Percentiles rank a stretch among this genome's conserved stretches.
Evolutionary conservation across 1,140 invertebrate genomes (phyloP).

Genomic region (Bicyclus anynana): DNA sequence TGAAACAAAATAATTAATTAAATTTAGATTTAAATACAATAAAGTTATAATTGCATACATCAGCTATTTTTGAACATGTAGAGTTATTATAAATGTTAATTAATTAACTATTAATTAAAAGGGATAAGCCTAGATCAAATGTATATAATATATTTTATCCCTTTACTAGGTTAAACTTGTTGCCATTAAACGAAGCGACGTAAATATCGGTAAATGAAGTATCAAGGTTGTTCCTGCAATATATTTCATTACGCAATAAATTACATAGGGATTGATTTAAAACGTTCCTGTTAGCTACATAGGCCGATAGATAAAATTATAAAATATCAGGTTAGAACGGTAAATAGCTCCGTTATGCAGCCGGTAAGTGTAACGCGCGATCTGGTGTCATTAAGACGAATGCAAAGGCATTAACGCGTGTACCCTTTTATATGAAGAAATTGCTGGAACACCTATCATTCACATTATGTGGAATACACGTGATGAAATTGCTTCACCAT

Average conservation of each 20-base stretch:
- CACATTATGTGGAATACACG: conserved; percentile 7
- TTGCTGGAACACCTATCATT: conserved; percentile 10
- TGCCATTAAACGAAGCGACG: neutral
- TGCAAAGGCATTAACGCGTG: conserved; percentile 19
- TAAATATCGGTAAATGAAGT: neutral
- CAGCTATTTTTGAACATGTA: too few species aligned
- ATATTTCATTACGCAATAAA: conserved; percentile 10
- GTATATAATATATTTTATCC: too few species aligned
- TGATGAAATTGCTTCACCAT: conserved; percentile 13
- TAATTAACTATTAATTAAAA: too few species aligned
- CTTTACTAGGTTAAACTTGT: neutral
- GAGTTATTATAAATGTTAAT: too few species aligned
- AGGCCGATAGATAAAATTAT: conserved; percentile 43
- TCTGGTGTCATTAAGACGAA: conserved; percentile 47
- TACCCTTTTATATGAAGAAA: conserved; percentile 17
- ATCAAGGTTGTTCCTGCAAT: conserved; percentile 16
- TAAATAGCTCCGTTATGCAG: conserved; percentile 52
- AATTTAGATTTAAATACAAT: too few species aligned
- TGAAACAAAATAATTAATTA: too few species aligned
- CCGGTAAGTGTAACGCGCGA: conserved; percentile 48
- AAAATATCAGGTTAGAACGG: conserved; percentile 54
- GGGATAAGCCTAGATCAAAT: too few species aligned
- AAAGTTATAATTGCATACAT: too few species aligned
- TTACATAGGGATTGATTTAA: conserved; percentile 3
- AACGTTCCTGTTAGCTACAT: conserved; percentile 12